Conservation (phyloP, 2,888 invertebrate species). For the Leptodirus hochenwartii region DNA sequence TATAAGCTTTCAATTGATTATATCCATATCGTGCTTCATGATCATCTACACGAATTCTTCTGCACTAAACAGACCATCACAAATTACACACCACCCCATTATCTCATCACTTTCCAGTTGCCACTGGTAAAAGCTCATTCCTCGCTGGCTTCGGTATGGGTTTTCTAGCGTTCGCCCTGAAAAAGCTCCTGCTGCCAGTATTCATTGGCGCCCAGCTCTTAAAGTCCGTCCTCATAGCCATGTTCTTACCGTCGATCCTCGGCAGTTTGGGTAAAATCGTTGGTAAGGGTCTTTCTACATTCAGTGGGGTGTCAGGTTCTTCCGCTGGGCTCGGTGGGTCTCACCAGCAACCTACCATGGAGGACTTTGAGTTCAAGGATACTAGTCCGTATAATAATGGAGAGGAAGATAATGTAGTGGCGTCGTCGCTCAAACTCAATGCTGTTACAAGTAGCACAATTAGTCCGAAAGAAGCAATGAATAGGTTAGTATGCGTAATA, state of each 20-base stretch:
- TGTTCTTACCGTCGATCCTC: constrained; percentile 69
- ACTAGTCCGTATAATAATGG: constrained; percentile 28
- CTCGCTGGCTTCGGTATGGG: constrained; percentile 45
- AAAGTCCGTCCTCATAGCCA: constrained; percentile 64
- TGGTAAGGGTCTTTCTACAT: constrained; percentile 53
- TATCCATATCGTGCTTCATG: too few species aligned
- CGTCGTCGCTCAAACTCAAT: constrained; percentile 12
- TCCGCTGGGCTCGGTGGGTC: constrained; percentile 21
- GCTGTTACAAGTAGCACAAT: constrained; percentile 13
- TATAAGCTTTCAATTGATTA: too few species aligned
- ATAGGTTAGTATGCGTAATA: constrained; percentile 23
- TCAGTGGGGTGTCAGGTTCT: constrained; percentile 36
- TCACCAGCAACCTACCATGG: constrained; percentile 31
- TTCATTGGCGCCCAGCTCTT: constrained; percentile 67
- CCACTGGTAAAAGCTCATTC: constrained; percentile 38
- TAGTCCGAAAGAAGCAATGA: constrained; percentile 19
- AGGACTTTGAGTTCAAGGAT: constrained; percentile 63
- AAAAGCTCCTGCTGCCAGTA: constrained; percentile 66
- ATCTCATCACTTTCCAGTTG: too few species aligned
- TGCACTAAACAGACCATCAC: too few species aligned
- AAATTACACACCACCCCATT: too few species aligned
- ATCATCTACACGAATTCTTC: too few species aligned
- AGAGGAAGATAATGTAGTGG: constrained; percentile 27
- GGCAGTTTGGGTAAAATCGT: constrained; percentile 70
- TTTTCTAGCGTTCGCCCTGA: constrained; percentile 59